Evolutionary conservation across 2,888 invertebrate genomes (phyloP).

Genomic region (Hipparchia sbordonii): DNA sequence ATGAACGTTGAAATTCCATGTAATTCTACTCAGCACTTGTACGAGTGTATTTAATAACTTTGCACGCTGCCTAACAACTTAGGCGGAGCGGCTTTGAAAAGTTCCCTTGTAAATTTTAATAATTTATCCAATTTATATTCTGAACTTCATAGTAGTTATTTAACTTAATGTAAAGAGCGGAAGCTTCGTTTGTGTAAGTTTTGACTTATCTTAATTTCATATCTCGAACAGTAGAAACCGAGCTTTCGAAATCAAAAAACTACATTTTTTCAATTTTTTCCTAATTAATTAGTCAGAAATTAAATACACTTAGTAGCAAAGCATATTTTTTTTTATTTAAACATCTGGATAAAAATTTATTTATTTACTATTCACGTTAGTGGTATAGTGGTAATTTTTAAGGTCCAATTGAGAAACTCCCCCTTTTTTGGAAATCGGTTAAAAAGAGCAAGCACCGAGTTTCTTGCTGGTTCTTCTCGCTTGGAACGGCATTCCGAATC

Average conservation of each 20-base stretch:
- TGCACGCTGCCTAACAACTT: conserved; percentile 27
- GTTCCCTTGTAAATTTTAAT: conserved; percentile 27
- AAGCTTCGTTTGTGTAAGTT: conserved; percentile 1
- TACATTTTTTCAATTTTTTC: too few species aligned
- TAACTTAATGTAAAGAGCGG: conserved; percentile 9
- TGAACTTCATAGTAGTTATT: conserved; percentile 17
- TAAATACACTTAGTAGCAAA: too few species aligned
- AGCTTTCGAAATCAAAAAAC: not conserved
- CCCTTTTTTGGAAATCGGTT: too few species aligned
- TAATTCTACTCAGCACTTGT: conserved; percentile 44
- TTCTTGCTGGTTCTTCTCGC: too few species aligned
- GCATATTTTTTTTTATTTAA: too few species aligned
- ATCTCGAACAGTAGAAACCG: not conserved
- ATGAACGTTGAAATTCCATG: conserved; percentile 33
- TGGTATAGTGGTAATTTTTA: too few species aligned
- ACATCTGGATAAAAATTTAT: too few species aligned
- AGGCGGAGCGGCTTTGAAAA: conserved; percentile 18
- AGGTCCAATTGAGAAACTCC: too few species aligned
- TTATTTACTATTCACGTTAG: too few species aligned
- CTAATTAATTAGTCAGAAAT: too few species aligned
- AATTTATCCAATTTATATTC: conserved; percentile 30
- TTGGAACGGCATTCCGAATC: too few species aligned
- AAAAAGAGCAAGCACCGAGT: too few species aligned
- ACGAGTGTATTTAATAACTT: conserved; percentile 42
- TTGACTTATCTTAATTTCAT: not conserved